Base-by-base conservation (phyloP, 2,888 invertebrate genomes). In the Synergus itoensis region DNA sequence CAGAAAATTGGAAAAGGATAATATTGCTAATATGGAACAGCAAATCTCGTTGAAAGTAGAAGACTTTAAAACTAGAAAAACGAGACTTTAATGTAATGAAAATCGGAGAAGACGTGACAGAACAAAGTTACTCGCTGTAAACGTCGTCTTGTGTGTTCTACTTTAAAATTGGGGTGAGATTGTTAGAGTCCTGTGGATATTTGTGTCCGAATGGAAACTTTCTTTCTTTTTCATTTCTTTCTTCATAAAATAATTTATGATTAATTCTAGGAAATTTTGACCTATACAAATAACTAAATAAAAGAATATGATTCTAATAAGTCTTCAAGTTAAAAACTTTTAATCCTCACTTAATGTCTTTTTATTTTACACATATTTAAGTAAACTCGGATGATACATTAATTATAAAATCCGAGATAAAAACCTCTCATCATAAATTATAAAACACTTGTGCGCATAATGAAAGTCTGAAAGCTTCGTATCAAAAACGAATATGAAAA, bases 11-110 rank as follows among this genome's bases (percentile, higher is more conserved):
- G 18, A 41, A 65, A 65, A 65, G 41, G 9, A 65, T 65, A 65
- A 65, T 41, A 65, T 65, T 41, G 65, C 65, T 65, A 41, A 65
- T 65, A 65, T 65, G 65, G 41, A 65, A 65, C 21, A 12, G 60
- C 16, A 18, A 60, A n/a, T 7, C 28, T n/a, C 28, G 64, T 40
- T 16, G 40, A 40, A 36, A 12, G n/a, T 40, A n/a, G 41, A 41
- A 28, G 65, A 36, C 65, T 18, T 18, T 18, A 1, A 40, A 28
- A 65, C 1, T 40, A 53, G 53, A 53, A 53, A 41, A 65, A 40
- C 41, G 41, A 41, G 28, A 41, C 11, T 65, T 65, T 41, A 65
- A 65, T 65, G 40, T 18, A 41, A 65, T 21, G 60, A 21, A 60
- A 21, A 60, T 60, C 60, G 21, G 7, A 41, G 41, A 18, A 40